A percentile compares a stretch with the other conserved stretches of the same genome.
These are phyloP conservation scores for Molossus molossus DNA, from an alignment of 2,797 vertebrate species.

Conservation along the genomic window DNA sequence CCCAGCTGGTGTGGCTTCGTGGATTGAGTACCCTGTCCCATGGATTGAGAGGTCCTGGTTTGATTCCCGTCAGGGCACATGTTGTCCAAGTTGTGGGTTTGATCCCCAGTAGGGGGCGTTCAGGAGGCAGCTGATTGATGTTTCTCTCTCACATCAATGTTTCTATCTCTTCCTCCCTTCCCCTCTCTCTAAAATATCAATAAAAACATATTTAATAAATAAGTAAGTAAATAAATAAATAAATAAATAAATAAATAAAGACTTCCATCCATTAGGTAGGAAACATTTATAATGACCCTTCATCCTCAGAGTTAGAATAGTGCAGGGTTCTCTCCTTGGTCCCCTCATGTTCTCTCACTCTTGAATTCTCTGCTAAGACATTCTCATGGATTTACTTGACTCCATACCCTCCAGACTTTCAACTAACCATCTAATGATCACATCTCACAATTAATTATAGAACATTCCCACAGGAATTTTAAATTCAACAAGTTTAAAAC, in stretches of 20 bases:
- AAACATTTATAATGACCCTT: background rate
- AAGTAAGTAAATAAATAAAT: background rate
- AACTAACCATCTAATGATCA: background rate
- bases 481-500: background rate
- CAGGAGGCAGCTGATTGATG: too few relatives aligned
- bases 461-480: background rate
- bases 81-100: too few relatives aligned
- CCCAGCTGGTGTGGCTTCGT: too few relatives aligned
- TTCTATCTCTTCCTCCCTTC: too few relatives aligned
- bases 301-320: background rate
- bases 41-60: too few relatives aligned
- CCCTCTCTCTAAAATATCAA: too few relatives aligned
- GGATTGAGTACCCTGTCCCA: too few relatives aligned
- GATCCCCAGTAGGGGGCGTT: too few relatives aligned
- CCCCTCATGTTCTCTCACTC: background rate
- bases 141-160: too few relatives aligned
- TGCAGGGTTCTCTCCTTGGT: background rate
- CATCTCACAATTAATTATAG: constrained; percentile 6
- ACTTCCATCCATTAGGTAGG: background rate
- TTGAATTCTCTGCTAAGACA: background rate
- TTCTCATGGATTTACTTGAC: background rate
- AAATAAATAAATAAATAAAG: background rate
- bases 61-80: too few relatives aligned
- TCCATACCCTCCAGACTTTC: background rate
- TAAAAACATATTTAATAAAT: too few relatives aligned